Percentiles rank a stretch among this genome's conserved stretches.
Conservation (phyloP, 2,113 vertebrate species). For the Chlamydotis undulata region DNA sequence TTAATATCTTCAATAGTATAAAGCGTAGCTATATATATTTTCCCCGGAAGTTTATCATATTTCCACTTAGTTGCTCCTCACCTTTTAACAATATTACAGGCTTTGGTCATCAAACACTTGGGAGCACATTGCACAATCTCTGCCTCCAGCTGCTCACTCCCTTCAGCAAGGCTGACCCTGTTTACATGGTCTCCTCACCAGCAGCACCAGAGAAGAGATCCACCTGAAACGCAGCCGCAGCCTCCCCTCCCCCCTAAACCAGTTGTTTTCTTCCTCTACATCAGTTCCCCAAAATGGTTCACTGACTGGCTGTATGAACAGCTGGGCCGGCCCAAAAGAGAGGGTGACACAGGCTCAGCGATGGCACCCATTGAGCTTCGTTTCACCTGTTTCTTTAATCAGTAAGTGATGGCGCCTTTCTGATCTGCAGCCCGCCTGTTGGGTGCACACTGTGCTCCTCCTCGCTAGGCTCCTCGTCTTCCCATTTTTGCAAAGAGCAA, state of each 20-base stretch:
- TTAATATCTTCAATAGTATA: background rate
- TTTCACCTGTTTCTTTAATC: background rate
- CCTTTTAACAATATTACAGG: background rate
- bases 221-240: background rate
- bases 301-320: background rate
- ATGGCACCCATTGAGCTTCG: background rate
- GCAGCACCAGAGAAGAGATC: background rate
- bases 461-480: background rate
- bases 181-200: background rate
- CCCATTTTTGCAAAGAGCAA: background rate
- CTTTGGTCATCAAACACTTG: background rate
- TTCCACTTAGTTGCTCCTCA: background rate
- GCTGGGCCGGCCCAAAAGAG: constrained; percentile 9
- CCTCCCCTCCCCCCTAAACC: background rate
- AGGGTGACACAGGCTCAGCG: background rate
- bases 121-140: accelerated
- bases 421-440: background rate
- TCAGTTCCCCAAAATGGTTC: constrained; percentile 57
- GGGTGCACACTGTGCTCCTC: background rate
- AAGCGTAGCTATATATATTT: background rate
- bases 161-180: background rate
- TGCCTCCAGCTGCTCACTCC: background rate
- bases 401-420: accelerated
- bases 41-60: accelerated
- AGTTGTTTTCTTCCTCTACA: background rate